These are phyloP conservation scores for Pristiophorus japonicus DNA, from an alignment of 2,113 vertebrate genomes.

Conservation along the genomic window DNA sequence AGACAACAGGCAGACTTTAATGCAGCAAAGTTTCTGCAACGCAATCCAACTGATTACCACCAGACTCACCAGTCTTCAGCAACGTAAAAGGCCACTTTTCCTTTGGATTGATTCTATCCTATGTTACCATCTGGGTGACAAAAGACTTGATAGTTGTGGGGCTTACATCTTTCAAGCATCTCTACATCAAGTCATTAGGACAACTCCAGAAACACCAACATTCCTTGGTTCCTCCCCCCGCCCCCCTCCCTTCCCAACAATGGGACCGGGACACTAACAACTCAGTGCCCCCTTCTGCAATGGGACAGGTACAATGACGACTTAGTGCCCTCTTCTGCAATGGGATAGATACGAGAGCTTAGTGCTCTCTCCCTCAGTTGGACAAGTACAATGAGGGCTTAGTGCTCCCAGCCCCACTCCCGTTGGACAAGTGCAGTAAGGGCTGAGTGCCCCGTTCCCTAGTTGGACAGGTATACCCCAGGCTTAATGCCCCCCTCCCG, in stretches of 20 bases:
- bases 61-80: not conserved
- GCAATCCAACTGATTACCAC: not conserved
- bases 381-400: not conserved
- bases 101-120: not conserved
- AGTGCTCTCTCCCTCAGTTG: too few relatives aligned
- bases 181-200: not conserved
- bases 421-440: too few relatives aligned
- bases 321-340: not conserved
- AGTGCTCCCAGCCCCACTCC: not conserved
- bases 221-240: not conserved
- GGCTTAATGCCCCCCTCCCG: not conserved
- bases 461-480: not conserved
- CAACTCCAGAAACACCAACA: not conserved
- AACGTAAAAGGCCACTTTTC: not conserved
- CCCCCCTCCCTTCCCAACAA: not conserved
- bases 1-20: constrained; percentile 11
- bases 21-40: not conserved
- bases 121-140: not conserved
- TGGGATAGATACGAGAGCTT: not conserved
- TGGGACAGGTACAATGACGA: too few relatives aligned
- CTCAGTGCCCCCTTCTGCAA: too few relatives aligned
- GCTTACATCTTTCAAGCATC: not conserved
- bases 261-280: not conserved
- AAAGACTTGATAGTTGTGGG: not conserved
- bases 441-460: too few relatives aligned